Base-by-base conservation (phyloP, 2,797 vertebrate species). In the Gouania willdenowi region DNA sequence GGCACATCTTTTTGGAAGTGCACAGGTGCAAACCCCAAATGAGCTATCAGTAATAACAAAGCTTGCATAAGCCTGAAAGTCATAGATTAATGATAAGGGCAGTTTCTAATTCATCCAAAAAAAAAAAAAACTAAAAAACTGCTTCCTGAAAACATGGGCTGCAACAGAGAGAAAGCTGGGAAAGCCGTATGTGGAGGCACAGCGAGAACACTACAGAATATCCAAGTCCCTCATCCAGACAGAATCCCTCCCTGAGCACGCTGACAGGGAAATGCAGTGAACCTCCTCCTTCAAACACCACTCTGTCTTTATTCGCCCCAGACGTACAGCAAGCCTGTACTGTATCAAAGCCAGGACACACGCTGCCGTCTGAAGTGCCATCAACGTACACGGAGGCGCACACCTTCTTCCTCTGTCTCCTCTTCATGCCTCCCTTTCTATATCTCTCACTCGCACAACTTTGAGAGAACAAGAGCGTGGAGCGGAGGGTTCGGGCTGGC, bases 71-170 rank as follows among this genome's bases (percentile, higher is more conserved):
- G 74, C 63, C 50, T 71, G 66, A 73, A 82, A 81, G 14, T 74
- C 57, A 56, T 34, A 74, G 66, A 73, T 36, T 77, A 80, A 73
- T 70, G 81, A 80, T 77, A 79, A 77, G 74, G n/a, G 71, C 57
- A 51, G 68, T 61, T 57, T 72, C 77, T 83, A 69, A 62, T 82
- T 81, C 79, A 51, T 63, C n/a, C n/a, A n/a, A n/a, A n/a, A n/a
- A n/a, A n/a, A n/a, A 67, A 14, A 67, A 64, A 31, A 51, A 26
- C 41, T 33, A 32, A 69, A 27, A 34, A 70, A 58, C 56, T 24
- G 56, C 50, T 14, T 14, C 3, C 13, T 13, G 13, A 13, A 68
- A 59, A 71, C 52, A 13, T 13, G 3, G 13, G 13, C 13, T n/a
- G n/a, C n/a, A n/a, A n/a, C 27, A 34, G 44, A 16, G 21, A 23